Evolutionary conservation across 1,140 invertebrate species (phyloP), one percentile per base, ranked within the genome.

Genomic region (Teleogryllus occipitalis): DNA sequence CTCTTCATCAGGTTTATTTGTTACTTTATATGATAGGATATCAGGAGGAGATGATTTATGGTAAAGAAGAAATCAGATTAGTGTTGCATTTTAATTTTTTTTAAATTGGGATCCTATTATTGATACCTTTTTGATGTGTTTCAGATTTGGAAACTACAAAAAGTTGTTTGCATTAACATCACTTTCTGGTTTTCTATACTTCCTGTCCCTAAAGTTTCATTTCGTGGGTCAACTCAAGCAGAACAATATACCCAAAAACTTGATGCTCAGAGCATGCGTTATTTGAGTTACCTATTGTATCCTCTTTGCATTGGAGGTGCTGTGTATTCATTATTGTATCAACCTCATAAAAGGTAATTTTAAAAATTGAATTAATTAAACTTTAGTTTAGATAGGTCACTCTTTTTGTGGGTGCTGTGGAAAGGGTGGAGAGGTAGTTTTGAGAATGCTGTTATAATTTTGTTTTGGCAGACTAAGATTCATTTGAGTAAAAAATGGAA

Each of bases 121-220:
- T 27, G n/a, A 72, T 6, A 49, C 79, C 8, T 78, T n/a, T 49
- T 2, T 54, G 8, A n/a, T 48, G 22, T 75, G 10, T 75, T 76
- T 76, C 84, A 97, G 94, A 84, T 97, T 78, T 99, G 97, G 97
- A 98, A 99, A 87, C 92, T 97, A 10, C 95, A 92, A 81, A 98
- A 98, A 86, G 95, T 98, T 12, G 88, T 97, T 10, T 94, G 94
- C 85, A 84, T 97, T 8, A 90, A 91, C 80, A 82, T 94, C 10
- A 85, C 88, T 15, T 48, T 80, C 78, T 48, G 22, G 18, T 10
- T 7, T 10, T 72, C 10, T 27, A 14, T 76, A 46, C 8, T 80
- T 77, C 18, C 79, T 74, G 12, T 47, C 27, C 47, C 39, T 80
- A 46, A 80, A n/a, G 21, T 65, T 80, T 72, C 54, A 14, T 73